Base-by-base conservation (phyloP, 1,140 invertebrate species). In the Drosophila carrolli region DNA sequence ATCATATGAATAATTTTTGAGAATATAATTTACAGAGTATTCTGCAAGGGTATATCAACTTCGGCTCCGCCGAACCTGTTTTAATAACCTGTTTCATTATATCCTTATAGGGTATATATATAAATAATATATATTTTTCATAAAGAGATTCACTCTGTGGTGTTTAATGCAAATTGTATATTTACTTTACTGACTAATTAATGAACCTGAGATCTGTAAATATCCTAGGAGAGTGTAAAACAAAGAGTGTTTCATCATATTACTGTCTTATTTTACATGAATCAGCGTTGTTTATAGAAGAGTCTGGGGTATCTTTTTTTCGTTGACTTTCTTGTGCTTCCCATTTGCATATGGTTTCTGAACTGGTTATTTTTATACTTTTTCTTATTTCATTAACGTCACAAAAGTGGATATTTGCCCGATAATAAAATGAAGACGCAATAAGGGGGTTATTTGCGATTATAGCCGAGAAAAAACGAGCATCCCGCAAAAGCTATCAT, bases 391-490 rank as follows among this genome's bases (percentile, higher is more conserved):
- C 47, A 56, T 65, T 53, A 35, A 51, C 50, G 56, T 48, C 43
- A 75, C 48, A 43, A 57, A 46, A 57, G 50, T 59, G 48, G 38
- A 75, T 81, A 67, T 86, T 75, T 75, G 41, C 37, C 40, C 44
- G 70, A 68, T 70, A 68, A 82, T 68, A 13, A 75, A 65, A 10
- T 65, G 10, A 56, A 81, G 50, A 38, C 48, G 47, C 11, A 53
- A 43, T 35, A 54, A 35, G 51, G 14, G 41, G 59, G 63, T 47
- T 35, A 48, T 35, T 5, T 37, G 56, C 37, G 57, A 56, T 1
- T 23, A 54, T 48, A 27, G 2, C 13, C 5, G 19, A 43, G 35
- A 23, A 14, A 38, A 50, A 48, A 60, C 47, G 19, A 40, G 27
- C 32, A 59, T 29, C 46, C 53, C 37, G 62, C 40, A 32, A 66